Conservation (phyloP, 2,113 vertebrate genomes). For the western clawed frog (Xenopus tropicalis) region DNA sequence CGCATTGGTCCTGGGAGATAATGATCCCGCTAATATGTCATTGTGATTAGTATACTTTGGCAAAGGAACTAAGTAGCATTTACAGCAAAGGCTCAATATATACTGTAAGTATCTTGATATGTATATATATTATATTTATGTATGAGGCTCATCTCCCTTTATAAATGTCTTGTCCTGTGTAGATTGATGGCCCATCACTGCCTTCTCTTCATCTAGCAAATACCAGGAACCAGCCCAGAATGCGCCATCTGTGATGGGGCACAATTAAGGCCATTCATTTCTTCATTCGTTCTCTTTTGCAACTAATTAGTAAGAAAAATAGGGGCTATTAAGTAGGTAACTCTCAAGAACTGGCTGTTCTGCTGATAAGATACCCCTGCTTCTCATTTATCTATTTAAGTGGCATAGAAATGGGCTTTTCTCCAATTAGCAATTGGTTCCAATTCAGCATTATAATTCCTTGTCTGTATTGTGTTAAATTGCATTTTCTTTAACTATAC, state of each 20-base stretch:
- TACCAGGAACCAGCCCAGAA: conserved; percentile 36
- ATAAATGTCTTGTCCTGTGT: conserved; percentile 25
- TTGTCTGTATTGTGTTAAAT: background rate
- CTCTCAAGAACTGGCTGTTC: conserved; percentile 35
- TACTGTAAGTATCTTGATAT: conserved; percentile 16
- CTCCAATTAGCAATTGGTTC: conserved; percentile 35
- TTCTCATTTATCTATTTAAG: conserved; percentile 18
- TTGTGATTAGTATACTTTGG: background rate
- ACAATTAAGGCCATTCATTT: conserved; percentile 44
- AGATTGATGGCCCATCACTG: conserved; percentile 27
- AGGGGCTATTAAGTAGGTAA: conserved; percentile 41
- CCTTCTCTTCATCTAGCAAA: conserved; percentile 36
- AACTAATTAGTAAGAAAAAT: conserved; percentile 46
- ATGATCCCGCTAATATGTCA: conserved; percentile 1
- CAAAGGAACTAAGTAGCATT: background rate
- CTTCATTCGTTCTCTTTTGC: conserved; percentile 8
- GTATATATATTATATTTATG: conserved; percentile 6
- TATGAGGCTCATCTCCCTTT: background rate
- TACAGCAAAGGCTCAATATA: background rate
- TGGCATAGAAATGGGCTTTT: conserved; percentile 3
- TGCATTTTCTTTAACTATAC: no score
- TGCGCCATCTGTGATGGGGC: conserved; percentile 37
- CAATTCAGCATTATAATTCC: background rate
- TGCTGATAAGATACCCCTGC: conserved; percentile 38
- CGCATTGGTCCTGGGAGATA: background rate